phyloP scores from a whole-genome alignment of 2,797 vertebrate species.

The Thalassophryne amazonica region DNA sequence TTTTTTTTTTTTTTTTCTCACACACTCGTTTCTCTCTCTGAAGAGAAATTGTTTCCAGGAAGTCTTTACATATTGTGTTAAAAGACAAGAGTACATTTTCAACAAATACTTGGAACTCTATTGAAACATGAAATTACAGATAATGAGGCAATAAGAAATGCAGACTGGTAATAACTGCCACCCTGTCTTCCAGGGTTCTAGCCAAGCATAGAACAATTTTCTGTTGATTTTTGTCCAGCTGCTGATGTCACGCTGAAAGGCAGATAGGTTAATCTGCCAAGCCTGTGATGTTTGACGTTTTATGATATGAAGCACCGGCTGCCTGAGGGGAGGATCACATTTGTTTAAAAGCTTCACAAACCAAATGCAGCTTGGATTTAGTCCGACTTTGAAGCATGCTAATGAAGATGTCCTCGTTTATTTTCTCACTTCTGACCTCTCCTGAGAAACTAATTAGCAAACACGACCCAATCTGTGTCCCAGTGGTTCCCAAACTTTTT shows the following conservation, averaged over 20 bases:
- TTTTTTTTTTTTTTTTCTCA: too few relatives aligned
- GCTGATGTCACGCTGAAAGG: slow-evolving; percentile 60
- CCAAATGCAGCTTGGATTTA: slow-evolving; percentile 23
- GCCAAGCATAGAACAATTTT: slow-evolving; percentile 31
- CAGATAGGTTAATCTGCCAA: slow-evolving; percentile 61
- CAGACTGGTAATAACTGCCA: slow-evolving; percentile 30
- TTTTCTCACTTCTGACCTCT: slow-evolving; percentile 26
- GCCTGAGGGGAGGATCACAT: slow-evolving; percentile 39
- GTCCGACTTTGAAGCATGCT: slow-evolving; percentile 31
- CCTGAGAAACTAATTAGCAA: slow-evolving; percentile 47
- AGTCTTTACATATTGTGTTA: too few relatives aligned
- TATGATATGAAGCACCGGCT: slow-evolving; percentile 36
- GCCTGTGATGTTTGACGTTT: slow-evolving; percentile 60
- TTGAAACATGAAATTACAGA: slow-evolving; percentile 30
- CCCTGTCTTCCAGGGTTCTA: slow-evolving; percentile 29
- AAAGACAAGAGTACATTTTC: too few relatives aligned
- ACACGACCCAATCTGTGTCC: too few relatives aligned
- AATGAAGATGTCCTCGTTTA: slow-evolving; percentile 53
- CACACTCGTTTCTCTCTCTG: too few relatives aligned
- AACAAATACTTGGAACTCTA: slow-evolving; percentile 22
- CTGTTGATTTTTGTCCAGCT: slow-evolving; percentile 33
- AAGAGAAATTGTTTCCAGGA: too few relatives aligned
- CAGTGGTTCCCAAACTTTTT: too few relatives aligned
- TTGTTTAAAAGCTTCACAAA: slow-evolving; percentile 30
- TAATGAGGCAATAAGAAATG: slow-evolving; percentile 28